phyloP scores from a whole-genome alignment of 2,113 vertebrate genomes.

The Cricetomys ansorgei region DNA sequence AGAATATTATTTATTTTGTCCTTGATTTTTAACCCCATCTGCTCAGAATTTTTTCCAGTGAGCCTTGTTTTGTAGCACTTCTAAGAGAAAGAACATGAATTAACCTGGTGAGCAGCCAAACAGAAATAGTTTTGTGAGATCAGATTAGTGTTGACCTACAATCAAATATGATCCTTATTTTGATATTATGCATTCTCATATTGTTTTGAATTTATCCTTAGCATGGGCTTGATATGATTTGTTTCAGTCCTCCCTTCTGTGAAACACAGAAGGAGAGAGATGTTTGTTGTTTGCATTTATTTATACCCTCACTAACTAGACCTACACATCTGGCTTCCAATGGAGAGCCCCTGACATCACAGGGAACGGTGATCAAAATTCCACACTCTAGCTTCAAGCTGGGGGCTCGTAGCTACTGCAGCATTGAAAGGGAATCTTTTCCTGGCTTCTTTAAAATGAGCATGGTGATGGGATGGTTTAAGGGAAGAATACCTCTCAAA shows the following conservation, averaged over 20 bases:
- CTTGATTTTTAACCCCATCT: slow-evolving; percentile 47
- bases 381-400: slow-evolving; percentile 65
- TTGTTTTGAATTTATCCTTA: slow-evolving; percentile 67
- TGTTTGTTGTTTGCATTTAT: slow-evolving; percentile 60
- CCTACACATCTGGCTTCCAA: slow-evolving; percentile 67
- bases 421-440: slow-evolving; percentile 75
- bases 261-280: slow-evolving; percentile 63
- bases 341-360: slow-evolving; percentile 80
- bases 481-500: slow-evolving; percentile 78
- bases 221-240: slow-evolving; percentile 64
- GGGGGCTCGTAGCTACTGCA: slow-evolving; percentile 71
- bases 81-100: slow-evolving; percentile 43
- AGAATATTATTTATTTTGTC: slow-evolving; percentile 45
- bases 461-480: slow-evolving; percentile 76
- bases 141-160: slow-evolving; percentile 59
- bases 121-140: slow-evolving; percentile 64
- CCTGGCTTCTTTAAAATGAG: slow-evolving; percentile 77
- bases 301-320: slow-evolving; percentile 53
- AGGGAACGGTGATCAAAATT: slow-evolving; percentile 73
- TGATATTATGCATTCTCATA: slow-evolving; percentile 66
- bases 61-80: slow-evolving; percentile 33
- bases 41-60: slow-evolving; percentile 59
- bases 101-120: slow-evolving; percentile 70
- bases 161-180: slow-evolving; percentile 68
- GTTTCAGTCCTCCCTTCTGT: slow-evolving; percentile 71